A percentile compares a stretch with the other conserved stretches of the same genome.
These are phyloP conservation scores for Seriola dumerili DNA, from an alignment of 2,113 vertebrate genomes.

Conservation along the genomic window DNA sequence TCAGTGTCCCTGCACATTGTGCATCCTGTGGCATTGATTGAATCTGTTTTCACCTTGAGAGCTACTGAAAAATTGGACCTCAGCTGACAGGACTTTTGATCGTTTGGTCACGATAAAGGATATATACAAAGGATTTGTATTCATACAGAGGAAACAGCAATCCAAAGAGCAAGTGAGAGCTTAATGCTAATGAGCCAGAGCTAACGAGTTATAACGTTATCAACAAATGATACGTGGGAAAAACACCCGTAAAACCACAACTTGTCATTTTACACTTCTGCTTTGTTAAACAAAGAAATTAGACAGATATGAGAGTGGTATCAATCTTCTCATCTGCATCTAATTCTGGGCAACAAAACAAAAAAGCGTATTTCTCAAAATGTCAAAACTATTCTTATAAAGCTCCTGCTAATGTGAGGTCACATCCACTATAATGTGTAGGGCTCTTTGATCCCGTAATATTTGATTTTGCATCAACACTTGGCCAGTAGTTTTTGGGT, in stretches of 20 bases:
- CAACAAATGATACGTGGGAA: background rate
- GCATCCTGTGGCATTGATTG: conserved; percentile 1
- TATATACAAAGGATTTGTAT: background rate
- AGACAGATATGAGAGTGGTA: background rate
- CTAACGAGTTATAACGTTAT: background rate
- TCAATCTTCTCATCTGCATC: background rate
- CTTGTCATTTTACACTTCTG: background rate
- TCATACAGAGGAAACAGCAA: too few species aligned
- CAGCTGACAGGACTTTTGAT: background rate
- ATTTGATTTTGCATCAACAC: too few species aligned
- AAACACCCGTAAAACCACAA: background rate
- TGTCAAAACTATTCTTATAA: too few species aligned
- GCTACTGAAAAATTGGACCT: background rate
- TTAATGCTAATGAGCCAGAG: background rate
- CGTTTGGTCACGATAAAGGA: background rate
- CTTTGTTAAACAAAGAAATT: background rate
- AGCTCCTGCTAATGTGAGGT: too few species aligned
- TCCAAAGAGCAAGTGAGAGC: background rate
- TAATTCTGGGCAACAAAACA: too few species aligned
- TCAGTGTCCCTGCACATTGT: background rate
- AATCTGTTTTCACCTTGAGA: conserved; percentile 19
- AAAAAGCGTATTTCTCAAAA: too few species aligned
- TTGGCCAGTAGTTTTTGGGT: too few species aligned
- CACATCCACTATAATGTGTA: too few species aligned
- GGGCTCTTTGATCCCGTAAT: too few species aligned